Evolutionary conservation across 1,140 invertebrate genomes (phyloP), one percentile per base, ranked within the genome.

Genomic region (Neuroterus valhalla): DNA sequence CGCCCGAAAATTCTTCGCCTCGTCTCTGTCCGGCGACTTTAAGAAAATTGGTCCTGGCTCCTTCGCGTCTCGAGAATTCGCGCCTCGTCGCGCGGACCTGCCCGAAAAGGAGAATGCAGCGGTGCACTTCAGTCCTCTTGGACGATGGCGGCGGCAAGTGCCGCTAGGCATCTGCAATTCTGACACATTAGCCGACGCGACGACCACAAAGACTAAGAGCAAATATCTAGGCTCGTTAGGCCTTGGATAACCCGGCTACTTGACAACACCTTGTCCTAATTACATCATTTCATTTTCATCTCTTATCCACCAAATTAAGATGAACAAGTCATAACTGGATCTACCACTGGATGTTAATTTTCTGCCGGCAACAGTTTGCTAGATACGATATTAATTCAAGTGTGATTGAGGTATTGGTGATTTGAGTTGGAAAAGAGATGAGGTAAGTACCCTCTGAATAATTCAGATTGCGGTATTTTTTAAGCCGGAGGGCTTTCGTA

Each of bases 161-260:
- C 69, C 71, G 48, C 66, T 46, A 43, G 55, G 67, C 73, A 84
- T 84, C 84, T 82, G 81, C 81, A 84, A 84, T 84, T 84, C 82
- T 84, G 82, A 84, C 82, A 82, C 79, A 83, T 78, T 80, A 42
- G 48, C 19, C 19, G 26, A 52, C 62, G 21, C 19, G 26, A 52
- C 62, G 21, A 62, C 50, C 55, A 26, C 43, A 45, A 43, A 71
- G 26, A 62, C 50, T 44, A 55, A 19, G 71, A 15, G 14, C 19
- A 31, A 31, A 21, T 14, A 15, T 38, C 26, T 55, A 72, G 66
- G 38, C 71, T 45, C 66, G 43, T 66, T 38, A 62, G 42, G 31
- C 31, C 6, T 38, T 43, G 38, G n/a, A 62, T 5, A 17, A 23
- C 17, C 6, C 31, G 5, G 31, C 8, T 8, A 38, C 31, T 38